Base-by-base conservation (phyloP, 2,797 vertebrate species). In the Myotis planiceps region DNA sequence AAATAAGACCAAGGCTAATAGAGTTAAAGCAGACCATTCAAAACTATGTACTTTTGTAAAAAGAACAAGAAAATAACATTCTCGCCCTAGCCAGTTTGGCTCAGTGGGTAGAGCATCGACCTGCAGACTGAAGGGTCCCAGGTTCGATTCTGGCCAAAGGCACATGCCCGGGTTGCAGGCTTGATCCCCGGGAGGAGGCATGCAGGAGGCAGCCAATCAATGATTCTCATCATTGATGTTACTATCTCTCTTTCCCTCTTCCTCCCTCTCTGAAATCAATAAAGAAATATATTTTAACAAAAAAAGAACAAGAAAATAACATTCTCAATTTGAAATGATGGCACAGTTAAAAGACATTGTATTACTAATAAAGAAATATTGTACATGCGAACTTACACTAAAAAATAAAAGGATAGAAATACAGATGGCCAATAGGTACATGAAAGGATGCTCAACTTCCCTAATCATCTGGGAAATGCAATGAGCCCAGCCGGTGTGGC, bases 1-100 rank as follows among this genome's bases (percentile, higher is more conserved):
- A 87, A 90, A 63, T 75, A 51, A 86, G 58, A 69, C 34, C 55
- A 58, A 88, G 39, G 29, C 49, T 94, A 25, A 60, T 21, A 88
- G 45, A 34, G 3, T 72, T 79, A 49, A 34, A 16, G 49, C 76
- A 82, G 27, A 65, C 63, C 39, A 29, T 32, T 32, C 37, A 69
- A 78, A 91, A 68, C 13, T 63, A 53, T 23, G 19, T 81, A 13
- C 15, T 65, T 71, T 82, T 78, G 42, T 76, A 72, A 90, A 12
- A 10, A 55, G 55, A 76, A 91, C 21, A 72, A 83, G 60, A 29
- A 83, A 90, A 75, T 51, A 51, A 76, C 47, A 51, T 32, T 23
- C n/a, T 76, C 12, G 0, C 27, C 58, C 58, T 60, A 60, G 58
- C 58, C 27, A 29, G 58, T 60, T 60, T 60, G 12, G 58, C 58